These are phyloP conservation scores for Semicossyphus pulcher DNA, from an alignment of 2,113 vertebrate genomes.

Conservation along the genomic window DNA sequence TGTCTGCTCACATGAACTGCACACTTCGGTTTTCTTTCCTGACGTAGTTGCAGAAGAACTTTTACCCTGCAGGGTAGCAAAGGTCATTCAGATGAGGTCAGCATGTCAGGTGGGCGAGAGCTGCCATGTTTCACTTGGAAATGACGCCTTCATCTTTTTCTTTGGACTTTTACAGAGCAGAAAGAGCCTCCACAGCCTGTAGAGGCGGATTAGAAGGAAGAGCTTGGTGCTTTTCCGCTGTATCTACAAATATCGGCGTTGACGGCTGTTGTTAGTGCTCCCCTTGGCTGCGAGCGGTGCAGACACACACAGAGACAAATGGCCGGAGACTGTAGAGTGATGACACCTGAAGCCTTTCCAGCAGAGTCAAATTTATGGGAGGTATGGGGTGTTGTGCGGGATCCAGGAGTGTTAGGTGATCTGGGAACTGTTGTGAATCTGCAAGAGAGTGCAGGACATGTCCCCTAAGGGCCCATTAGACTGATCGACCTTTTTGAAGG, in stretches of 20 bases:
- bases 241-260: conserved; percentile 34
- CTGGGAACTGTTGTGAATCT: conserved; percentile 63
- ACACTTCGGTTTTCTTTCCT: conserved; percentile 26
- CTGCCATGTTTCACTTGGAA: conserved; percentile 47
- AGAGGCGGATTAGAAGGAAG: not conserved
- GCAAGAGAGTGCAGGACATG: conserved; percentile 60
- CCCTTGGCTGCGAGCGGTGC: conserved; percentile 21
- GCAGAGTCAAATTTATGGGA: conserved; percentile 68
- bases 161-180: not conserved
- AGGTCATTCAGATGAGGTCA: conserved; percentile 59
- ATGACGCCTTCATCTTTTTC: not conserved
- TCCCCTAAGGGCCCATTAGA: conserved; percentile 62
- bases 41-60: conserved; percentile 16
- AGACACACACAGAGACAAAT: conserved; percentile 52
- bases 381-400: conserved; percentile 61
- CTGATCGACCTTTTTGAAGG: conserved; percentile 38
- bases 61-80: conserved; percentile 28
- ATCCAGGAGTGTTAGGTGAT: conserved; percentile 69
- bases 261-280: conserved; percentile 53
- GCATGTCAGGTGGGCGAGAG: conserved; percentile 44
- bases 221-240: not conserved
- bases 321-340: conserved; percentile 55
- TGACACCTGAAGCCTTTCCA: conserved; percentile 67
- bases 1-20: conserved; percentile 13
- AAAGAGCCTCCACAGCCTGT: not conserved